Conservation (phyloP, 2,888 invertebrate genomes). For the Parnassius mnemosyne region DNA sequence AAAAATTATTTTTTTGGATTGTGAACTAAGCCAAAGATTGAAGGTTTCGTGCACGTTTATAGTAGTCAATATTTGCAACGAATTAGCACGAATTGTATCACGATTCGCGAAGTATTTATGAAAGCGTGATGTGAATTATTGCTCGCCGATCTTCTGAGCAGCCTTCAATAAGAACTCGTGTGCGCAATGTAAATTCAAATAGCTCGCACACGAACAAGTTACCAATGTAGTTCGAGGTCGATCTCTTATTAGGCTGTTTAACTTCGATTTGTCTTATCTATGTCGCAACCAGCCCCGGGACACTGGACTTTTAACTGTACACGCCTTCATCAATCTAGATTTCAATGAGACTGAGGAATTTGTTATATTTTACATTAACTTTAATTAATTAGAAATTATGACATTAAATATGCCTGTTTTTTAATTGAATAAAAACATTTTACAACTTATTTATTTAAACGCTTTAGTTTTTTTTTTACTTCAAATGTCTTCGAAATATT, state of each 20-base stretch:
- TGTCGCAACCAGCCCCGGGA: constrained; percentile 33
- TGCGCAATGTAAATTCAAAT: constrained; percentile 35
- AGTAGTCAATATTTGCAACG: neutral
- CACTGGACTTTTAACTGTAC: constrained; percentile 26
- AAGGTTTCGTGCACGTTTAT: no score
- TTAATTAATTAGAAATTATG: constrained; percentile 6
- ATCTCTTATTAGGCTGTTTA: constrained; percentile 39
- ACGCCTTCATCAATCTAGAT: constrained; percentile 35
- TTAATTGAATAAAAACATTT: neutral
- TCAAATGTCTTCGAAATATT: no score
- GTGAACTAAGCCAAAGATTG: no score
- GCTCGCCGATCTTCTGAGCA: constrained; percentile 24
- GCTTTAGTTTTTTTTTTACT: no score
- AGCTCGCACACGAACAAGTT: constrained; percentile 38
- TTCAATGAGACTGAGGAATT: constrained; percentile 29
- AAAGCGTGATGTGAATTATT: constrained; percentile 25
- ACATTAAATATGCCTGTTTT: neutral
- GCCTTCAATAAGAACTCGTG: constrained; percentile 24
- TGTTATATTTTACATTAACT: neutral
- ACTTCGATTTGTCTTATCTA: constrained; percentile 40
- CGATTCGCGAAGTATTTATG: constrained; percentile 20
- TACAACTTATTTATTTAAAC: neutral
- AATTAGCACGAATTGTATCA: constrained; percentile 12
- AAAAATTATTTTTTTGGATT: no score
- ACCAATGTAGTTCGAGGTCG: constrained; percentile 43